Evolutionary conservation across 2,888 invertebrate species (phyloP).

Genomic region (Shargacucullia verbasci): DNA sequence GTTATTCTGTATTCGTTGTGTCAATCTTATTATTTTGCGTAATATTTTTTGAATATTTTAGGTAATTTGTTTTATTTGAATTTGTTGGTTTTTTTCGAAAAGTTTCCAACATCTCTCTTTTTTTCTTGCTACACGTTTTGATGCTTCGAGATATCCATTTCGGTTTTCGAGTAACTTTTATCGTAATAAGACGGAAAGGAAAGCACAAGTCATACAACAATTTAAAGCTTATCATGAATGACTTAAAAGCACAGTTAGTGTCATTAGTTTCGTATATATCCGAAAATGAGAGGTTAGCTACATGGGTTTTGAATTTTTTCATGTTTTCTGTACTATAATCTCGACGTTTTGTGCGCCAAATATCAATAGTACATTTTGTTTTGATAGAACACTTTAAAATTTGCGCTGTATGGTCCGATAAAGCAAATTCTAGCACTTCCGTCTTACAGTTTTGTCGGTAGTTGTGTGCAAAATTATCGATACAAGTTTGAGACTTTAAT

Average conservation of each 20-base stretch:
- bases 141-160: no score
- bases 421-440: no score
- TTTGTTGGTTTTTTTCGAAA: slow-evolving; percentile 1
- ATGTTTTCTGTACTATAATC: no score
- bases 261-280: slow-evolving; percentile 6
- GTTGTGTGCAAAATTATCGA: no score
- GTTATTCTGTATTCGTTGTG: slow-evolving; percentile 9
- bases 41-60: no score
- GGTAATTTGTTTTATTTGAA: slow-evolving; percentile 6
- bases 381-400: slow-evolving; percentile 6
- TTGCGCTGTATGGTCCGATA: not conserved
- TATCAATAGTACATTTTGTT: slow-evolving; percentile 7
- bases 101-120: slow-evolving; percentile 3
- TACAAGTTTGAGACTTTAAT: slow-evolving; percentile 4
- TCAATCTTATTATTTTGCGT: slow-evolving; percentile 9
- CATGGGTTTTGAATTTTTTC: slow-evolving; percentile 10
- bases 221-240: slow-evolving; percentile 3
- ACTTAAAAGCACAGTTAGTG: slow-evolving; percentile 6
- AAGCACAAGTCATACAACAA: slow-evolving; percentile 10
- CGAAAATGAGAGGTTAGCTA: slow-evolving; percentile 3
- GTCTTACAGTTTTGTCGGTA: no score
- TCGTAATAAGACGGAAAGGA: slow-evolving; percentile 1
- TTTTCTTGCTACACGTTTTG: slow-evolving; percentile 7
- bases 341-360: no score
- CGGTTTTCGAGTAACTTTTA: slow-evolving; percentile 3